A percentile compares a stretch with the other conserved stretches of the same genome.
These are phyloP conservation scores for Sinhomidia bicolor DNA, from an alignment of 2,888 invertebrate species.

Conservation along the genomic window DNA sequence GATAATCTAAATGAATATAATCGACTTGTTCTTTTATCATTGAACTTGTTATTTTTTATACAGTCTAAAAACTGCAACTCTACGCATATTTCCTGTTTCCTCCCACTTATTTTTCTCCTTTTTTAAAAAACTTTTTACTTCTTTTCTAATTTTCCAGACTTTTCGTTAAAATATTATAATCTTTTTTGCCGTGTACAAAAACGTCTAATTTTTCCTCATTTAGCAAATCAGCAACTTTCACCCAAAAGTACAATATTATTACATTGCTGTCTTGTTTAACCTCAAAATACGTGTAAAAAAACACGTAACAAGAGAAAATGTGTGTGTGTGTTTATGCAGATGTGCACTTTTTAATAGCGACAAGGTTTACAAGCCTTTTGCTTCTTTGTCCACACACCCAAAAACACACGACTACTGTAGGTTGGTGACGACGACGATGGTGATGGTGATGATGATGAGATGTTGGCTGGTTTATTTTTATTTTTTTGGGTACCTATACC, in stretches of 20 bases:
- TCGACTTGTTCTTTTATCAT: background rate
- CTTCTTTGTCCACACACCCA: background rate
- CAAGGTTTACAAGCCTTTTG: constrained; percentile 53
- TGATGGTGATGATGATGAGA: background rate
- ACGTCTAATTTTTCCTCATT: constrained; percentile 48
- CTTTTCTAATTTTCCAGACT: background rate
- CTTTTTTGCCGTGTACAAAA: background rate
- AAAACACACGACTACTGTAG: no score
- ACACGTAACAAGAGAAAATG: background rate
- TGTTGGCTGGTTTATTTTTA: background rate
- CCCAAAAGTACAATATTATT: constrained; percentile 5
- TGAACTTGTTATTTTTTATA: constrained; percentile 16
- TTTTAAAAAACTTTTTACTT: background rate
- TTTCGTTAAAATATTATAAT: background rate
- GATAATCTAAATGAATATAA: background rate
- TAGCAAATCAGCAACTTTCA: constrained; percentile 48
- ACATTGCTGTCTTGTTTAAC: constrained; percentile 46
- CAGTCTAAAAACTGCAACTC: constrained; percentile 14
- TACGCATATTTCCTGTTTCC: constrained; percentile 31
- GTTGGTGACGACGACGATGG: no score
- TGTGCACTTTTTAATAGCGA: constrained; percentile 56
- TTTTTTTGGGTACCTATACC: background rate
- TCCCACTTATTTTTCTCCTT: constrained; percentile 3
- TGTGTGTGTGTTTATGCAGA: constrained; percentile 42
- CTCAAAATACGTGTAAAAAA: constrained; percentile 28